A percentile compares a stretch with the other conserved stretches of the same genome.
These are phyloP conservation scores for Sapajus apella DNA, from an alignment of 2,113 vertebrate species.

Conservation along the genomic window DNA sequence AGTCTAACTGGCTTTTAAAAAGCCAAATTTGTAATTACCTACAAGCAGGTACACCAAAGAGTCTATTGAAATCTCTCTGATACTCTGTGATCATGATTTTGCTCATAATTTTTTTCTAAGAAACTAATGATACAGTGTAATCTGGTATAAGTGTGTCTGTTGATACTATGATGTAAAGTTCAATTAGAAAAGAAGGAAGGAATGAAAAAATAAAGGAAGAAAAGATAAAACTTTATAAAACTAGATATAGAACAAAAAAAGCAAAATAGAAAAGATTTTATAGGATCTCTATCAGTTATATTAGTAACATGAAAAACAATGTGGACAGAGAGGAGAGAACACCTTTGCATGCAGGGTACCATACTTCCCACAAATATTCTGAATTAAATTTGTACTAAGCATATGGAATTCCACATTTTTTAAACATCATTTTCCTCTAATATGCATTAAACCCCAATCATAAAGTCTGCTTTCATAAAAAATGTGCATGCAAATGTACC, in stretches of 20 bases:
- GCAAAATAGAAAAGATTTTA: background rate
- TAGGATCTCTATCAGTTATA: background rate
- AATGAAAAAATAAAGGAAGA: background rate
- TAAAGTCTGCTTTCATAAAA: background rate
- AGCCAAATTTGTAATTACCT: slow-evolving; percentile 29
- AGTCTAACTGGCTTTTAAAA: slow-evolving; percentile 41
- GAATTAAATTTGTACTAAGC: background rate
- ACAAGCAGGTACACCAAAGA: background rate
- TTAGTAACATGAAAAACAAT: background rate
- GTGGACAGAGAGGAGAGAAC: background rate
- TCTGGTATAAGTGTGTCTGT: background rate
- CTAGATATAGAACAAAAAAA: background rate
- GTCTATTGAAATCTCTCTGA: background rate
- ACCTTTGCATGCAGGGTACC: background rate
- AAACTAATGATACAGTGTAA: background rate
- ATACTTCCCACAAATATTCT: background rate
- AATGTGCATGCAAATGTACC: background rate
- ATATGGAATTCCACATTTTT: background rate
- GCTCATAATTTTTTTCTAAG: background rate
- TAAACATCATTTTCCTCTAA: background rate
- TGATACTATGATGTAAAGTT: background rate
- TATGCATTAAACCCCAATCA: background rate
- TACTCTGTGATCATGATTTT: background rate
- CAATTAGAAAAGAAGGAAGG: background rate
- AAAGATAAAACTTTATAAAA: background rate